A percentile compares a stretch with the other conserved stretches of the same genome.
Conservation (phyloP, 2,888 invertebrate genomes). For the Acanthosoma haemorrhoidale region DNA sequence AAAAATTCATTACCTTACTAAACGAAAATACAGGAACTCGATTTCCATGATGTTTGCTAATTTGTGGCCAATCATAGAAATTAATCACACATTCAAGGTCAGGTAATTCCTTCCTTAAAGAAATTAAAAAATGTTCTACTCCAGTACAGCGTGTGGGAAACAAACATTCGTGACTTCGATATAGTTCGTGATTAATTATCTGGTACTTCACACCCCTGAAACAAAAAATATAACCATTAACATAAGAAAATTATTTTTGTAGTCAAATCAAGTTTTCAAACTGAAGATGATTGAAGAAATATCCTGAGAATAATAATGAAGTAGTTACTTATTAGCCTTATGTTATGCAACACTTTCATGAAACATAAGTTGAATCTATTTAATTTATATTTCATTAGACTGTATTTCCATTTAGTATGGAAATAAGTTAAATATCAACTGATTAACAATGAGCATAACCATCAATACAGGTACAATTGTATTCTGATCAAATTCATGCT, state of each 20-base stretch:
- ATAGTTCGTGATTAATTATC: constrained; percentile 72
- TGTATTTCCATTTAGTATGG: no score
- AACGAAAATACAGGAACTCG: constrained; percentile 88
- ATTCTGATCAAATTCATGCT: no score
- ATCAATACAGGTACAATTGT: no score
- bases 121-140: constrained; percentile 78
- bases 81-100: constrained; percentile 84
- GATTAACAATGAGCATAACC: no score
- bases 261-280: no score
- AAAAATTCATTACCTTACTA: constrained; percentile 67
- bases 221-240: no score
- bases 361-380: no score
- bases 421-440: no score
- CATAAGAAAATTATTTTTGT: background rate
- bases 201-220: constrained; percentile 71
- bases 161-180: constrained; percentile 77
- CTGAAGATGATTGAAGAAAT: no score
- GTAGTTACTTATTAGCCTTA: no score
- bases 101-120: constrained; percentile 62
- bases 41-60: constrained; percentile 57
- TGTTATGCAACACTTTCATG: no score
- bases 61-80: constrained; percentile 89
- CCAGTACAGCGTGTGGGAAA: constrained; percentile 89
- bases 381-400: no score
- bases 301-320: background rate